Percentiles rank a stretch among this genome's conserved stretches.
phyloP scores from a whole-genome alignment of 2,797 vertebrate species.

The Synaphobranchus kaupii region DNA sequence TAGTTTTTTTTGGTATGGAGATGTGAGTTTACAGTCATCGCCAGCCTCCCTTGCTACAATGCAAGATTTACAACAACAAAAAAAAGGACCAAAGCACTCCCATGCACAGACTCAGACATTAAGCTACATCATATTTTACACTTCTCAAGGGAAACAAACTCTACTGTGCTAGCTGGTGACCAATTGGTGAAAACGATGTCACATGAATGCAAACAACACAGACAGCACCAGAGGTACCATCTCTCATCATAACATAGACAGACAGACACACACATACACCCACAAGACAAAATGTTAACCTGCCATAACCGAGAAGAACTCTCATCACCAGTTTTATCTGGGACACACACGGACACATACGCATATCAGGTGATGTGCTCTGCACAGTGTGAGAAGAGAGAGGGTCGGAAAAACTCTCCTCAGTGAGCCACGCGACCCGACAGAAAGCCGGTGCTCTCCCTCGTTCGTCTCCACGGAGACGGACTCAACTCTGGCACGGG shows the following conservation, averaged over 20 bases:
- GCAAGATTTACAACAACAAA: neutral
- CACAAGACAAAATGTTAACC: neutral
- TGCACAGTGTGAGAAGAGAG: neutral
- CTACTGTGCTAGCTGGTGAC: neutral
- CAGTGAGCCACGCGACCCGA: neutral
- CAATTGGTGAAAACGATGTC: neutral
- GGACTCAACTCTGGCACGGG: neutral
- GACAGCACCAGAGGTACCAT: neutral
- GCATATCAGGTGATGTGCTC: neutral
- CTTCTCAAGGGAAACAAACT: neutral
- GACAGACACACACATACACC: neutral
- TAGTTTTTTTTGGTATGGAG: neutral
- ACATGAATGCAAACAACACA: neutral
- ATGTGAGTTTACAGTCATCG: neutral
- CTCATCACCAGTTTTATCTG: neutral
- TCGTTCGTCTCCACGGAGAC: neutral
- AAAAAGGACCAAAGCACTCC: neutral
- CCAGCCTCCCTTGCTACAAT: neutral
- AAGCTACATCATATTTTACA: neutral
- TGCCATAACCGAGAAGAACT: neutral
- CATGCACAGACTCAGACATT: neutral
- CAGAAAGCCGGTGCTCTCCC: neutral
- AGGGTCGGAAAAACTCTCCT: neutral
- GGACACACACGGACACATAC: neutral
- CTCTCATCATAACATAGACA: slow-evolving; percentile 18